Evolutionary conservation across 2,888 invertebrate genomes (phyloP), one percentile per base, ranked within the genome.

Genomic region (Geotrupes spiniger): DNA sequence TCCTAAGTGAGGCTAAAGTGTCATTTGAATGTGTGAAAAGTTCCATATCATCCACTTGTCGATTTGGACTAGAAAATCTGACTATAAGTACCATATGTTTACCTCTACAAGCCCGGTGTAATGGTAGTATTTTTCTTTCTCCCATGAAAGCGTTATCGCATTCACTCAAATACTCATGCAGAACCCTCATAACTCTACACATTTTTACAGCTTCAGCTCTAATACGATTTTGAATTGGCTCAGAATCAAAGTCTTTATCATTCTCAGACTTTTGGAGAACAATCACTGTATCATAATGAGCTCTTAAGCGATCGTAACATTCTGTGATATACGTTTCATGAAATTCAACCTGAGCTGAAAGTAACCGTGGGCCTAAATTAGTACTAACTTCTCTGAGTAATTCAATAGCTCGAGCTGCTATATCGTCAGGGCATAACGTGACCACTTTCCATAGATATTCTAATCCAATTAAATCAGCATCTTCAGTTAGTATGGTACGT

Each of bases 131-230:
- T 66, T 88, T 87, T 56, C 97, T 79, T 71, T 97, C 96, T 28
- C 90, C 90, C 39, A 86, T 82, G 74, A 87, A 92, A 56, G 85
- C 84, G 62, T 85, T 84, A 78, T 96, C 96, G 77, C 95, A 96
- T 76, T 96, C 95, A 63, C 88, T 89, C 54, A 97, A 85, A 71
- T 97, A 97, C 76, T 96, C 96, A 71, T 92, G 89, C 65, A 97
- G 80, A 65, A 96, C 94, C 74, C 92, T 89, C 73, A 97, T 83
- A 45, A 97, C 89, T 59, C 96, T 84, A 72, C 92, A 92, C 87
- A 96, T 92, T 73, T 90, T 84, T 51, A 86, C 83, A 4, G 88
- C 86, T 70, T 90, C 90, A 47, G 79, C 75, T 61, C 77, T 72
- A 45, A 85, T 78, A 53, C 80, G 74, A 54, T 65, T 68, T 54